Conservation (phyloP, 2,888 invertebrate genomes). For the Ganaspis brasiliensis region DNA sequence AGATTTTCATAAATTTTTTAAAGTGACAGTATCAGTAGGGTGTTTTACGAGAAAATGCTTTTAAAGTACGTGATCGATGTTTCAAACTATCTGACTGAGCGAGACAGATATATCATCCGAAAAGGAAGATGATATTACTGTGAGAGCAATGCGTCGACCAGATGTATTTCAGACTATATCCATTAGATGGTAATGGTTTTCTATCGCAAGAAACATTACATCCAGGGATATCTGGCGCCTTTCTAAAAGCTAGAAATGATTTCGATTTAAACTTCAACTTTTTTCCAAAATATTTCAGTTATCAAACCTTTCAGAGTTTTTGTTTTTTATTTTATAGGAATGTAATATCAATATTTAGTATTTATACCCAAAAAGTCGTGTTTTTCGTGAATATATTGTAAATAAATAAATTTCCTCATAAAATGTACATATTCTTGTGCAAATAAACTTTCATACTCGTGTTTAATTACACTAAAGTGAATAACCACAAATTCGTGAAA, state of each 20-base stretch:
- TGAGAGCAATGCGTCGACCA: conserved; percentile 40
- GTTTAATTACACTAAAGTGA: neutral
- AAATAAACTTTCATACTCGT: no score
- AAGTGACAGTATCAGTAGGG: conserved; percentile 9
- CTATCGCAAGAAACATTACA: conserved; percentile 26
- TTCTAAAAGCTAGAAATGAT: conserved; percentile 13
- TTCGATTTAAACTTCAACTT: neutral
- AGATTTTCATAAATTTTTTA: conserved; percentile 2
- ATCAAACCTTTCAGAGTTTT: no score
- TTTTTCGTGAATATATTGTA: no score
- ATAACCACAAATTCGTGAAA: neutral
- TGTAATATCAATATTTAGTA: no score
- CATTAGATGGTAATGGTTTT: conserved; percentile 41
- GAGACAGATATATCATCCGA: conserved; percentile 34
- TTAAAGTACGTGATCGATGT: conserved; percentile 36
- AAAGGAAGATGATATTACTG: conserved; percentile 29
- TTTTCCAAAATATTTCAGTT: no score
- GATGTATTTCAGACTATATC: conserved; percentile 39
- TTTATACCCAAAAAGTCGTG: no score
- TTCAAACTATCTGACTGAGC: conserved; percentile 29
- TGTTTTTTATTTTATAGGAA: no score
- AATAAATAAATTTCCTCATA: no score
- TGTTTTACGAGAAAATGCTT: conserved; percentile 32
- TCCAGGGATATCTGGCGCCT: conserved; percentile 16
- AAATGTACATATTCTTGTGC: no score